Base-by-base conservation (phyloP, 2,888 invertebrate genomes). In the Myathropa florea region DNA sequence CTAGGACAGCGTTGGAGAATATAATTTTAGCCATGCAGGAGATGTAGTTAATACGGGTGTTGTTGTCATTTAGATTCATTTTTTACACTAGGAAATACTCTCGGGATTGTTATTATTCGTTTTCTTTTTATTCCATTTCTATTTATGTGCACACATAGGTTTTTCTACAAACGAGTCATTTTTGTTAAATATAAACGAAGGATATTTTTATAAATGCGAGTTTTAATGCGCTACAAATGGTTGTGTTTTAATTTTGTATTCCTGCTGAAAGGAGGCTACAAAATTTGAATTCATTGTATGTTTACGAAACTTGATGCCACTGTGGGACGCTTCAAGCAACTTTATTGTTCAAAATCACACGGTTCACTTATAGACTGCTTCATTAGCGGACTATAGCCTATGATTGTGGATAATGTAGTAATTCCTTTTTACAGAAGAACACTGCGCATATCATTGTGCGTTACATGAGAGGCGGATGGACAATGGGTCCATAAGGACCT, bases 11-110 rank as follows among this genome's bases (percentile, higher is more conserved):
- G 0, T 94, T 98, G 71, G 95, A 95, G 71, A 98, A 98, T 92
- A 98, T 98, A 89, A 96, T 97, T 65, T 95, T 96, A 4, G 97
- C 97, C 10, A 97, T 97, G 96, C 96, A 96, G 90, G 96, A 96
- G 78, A 90, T 93, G 88, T 93, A 89, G 83, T 65, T 30, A 63
- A 24, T 24, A 14, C 46, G 12, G 23, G 1, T 57, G 1, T 10
- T 24, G 70, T 72, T 14, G 28, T 9, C 2, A 14, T 30, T 33
- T 57, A 46, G 10, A 61, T 33, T 39, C 70, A 39, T 76, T 65
- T 59, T 18, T 60, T 53, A 67, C 64, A 9, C 18, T 39, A 85
- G 55, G n/a, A 72, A 72, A 72, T 57, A 71, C 24, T 36, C 33
- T 73, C 30, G 28, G 68, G 59, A 59, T 61, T 65, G 36, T 83